These are phyloP conservation scores for Falco berigora DNA, from an alignment of 2,797 vertebrate species.

Conservation along the genomic window DNA sequence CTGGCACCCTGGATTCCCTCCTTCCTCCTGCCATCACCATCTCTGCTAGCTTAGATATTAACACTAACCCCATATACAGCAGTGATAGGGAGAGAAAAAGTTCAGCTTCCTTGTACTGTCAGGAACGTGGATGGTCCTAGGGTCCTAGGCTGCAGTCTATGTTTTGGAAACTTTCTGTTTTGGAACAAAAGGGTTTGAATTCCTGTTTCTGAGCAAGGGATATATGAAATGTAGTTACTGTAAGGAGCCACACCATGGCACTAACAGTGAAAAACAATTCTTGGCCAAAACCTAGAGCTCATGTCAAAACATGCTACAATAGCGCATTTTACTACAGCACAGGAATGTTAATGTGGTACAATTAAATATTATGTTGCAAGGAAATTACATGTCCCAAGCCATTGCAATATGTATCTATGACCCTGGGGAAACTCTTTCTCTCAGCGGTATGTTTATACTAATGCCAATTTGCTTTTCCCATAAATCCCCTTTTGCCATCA, in stretches of 20 bases:
- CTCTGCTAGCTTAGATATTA: background rate
- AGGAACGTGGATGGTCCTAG: background rate
- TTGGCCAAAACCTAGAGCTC: background rate
- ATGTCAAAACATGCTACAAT: conserved; percentile 18
- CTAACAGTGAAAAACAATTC: background rate
- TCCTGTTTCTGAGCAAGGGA: background rate
- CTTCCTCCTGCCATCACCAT: background rate
- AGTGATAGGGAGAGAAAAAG: background rate
- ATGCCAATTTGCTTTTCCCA: background rate
- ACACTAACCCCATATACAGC: background rate
- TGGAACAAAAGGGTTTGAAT: background rate
- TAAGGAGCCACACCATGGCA: conserved; percentile 42
- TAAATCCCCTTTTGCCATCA: background rate
- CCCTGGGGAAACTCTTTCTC: background rate
- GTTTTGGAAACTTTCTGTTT: background rate
- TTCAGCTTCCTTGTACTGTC: background rate
- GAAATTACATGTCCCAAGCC: background rate
- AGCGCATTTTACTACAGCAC: background rate
- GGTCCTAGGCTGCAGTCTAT: background rate
- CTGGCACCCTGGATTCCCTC: background rate
- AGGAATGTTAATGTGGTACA: conserved; percentile 32
- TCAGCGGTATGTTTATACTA: background rate
- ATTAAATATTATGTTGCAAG: conserved; percentile 28
- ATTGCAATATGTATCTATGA: background rate
- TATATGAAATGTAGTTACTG: conserved; percentile 8